Percentiles rank a stretch among this genome's conserved stretches.
These are phyloP conservation scores for Chloroclystis v-ata DNA, from an alignment of 2,888 invertebrate genomes.

Conservation along the genomic window DNA sequence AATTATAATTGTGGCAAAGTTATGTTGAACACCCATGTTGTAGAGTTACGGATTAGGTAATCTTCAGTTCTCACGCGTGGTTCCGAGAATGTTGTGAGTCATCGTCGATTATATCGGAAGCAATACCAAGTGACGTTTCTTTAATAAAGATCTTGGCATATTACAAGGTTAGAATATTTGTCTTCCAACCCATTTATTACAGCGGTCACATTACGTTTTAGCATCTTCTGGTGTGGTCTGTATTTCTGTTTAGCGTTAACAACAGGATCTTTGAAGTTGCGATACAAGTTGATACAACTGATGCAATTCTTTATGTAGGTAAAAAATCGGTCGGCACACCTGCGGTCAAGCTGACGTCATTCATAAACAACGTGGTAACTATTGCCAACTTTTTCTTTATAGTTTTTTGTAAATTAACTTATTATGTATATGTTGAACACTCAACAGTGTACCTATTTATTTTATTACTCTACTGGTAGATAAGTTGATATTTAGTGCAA, in stretches of 20 bases:
- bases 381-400: slow-evolving; percentile 16
- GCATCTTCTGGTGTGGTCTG: no score
- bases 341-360: slow-evolving; percentile 49
- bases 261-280: slow-evolving; percentile 20
- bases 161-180: not conserved
- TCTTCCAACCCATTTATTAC: not conserved
- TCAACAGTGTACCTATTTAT: not conserved
- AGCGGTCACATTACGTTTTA: not conserved
- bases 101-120: slow-evolving; percentile 43
- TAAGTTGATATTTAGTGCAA: not conserved
- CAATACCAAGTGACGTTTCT: slow-evolving; percentile 36
- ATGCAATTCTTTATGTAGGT: slow-evolving; percentile 39
- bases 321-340: slow-evolving; percentile 48
- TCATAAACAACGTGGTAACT: slow-evolving; percentile 36
- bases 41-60: slow-evolving; percentile 37
- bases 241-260: no score
- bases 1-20: slow-evolving; percentile 3
- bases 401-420: not conserved
- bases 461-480: slow-evolving; percentile 1
- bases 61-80: slow-evolving; percentile 33
- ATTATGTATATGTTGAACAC: not conserved
- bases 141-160: slow-evolving; percentile 6
- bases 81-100: slow-evolving; percentile 55
- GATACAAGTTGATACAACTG: slow-evolving; percentile 15
- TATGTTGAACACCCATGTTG: slow-evolving; percentile 15